A percentile compares a stretch with the other conserved stretches of the same genome.
phyloP scores from a whole-genome alignment of 2,888 invertebrate species.

The Cephalotes varians region DNA sequence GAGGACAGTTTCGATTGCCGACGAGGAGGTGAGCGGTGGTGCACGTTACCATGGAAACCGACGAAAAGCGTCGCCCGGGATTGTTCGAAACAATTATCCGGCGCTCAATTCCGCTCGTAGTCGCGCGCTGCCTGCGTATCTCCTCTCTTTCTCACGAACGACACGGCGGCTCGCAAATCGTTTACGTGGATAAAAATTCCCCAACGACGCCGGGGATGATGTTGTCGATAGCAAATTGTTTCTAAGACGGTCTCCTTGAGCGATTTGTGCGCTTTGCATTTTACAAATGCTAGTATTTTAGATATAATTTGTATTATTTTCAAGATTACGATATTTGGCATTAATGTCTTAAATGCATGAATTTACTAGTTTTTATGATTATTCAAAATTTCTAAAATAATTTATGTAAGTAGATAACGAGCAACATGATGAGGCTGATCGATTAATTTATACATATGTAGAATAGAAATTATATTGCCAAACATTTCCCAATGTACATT shows the following conservation, averaged over 20 bases:
- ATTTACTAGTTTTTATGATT: background rate
- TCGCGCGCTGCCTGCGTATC: constrained; percentile 42
- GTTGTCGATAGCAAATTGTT: constrained; percentile 55
- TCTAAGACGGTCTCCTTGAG: constrained; percentile 36
- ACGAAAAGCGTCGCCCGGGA: constrained; percentile 78
- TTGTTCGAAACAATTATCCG: constrained; percentile 86
- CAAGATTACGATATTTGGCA: background rate
- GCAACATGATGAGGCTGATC: background rate
- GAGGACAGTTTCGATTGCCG: constrained; percentile 69
- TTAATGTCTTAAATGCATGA: background rate
- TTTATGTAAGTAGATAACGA: background rate
- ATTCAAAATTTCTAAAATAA: background rate
- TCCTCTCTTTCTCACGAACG: constrained; percentile 48
- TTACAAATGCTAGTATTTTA: background rate
- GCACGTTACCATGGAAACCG: constrained; percentile 83
- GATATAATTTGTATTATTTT: background rate
- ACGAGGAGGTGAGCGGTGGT: constrained; percentile 61
- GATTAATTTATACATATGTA: background rate
- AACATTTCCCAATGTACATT: background rate
- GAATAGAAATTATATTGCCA: background rate
- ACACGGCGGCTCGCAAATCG: constrained; percentile 76
- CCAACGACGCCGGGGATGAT: constrained; percentile 49
- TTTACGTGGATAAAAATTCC: constrained; percentile 82
- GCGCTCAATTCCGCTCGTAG: constrained; percentile 84
- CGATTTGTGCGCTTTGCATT: constrained; percentile 1